Percentiles rank a stretch among this genome's conserved stretches.
These are phyloP conservation scores for Bugulina stolonifera DNA, from an alignment of 2,888 invertebrate genomes.

Conservation along the genomic window DNA sequence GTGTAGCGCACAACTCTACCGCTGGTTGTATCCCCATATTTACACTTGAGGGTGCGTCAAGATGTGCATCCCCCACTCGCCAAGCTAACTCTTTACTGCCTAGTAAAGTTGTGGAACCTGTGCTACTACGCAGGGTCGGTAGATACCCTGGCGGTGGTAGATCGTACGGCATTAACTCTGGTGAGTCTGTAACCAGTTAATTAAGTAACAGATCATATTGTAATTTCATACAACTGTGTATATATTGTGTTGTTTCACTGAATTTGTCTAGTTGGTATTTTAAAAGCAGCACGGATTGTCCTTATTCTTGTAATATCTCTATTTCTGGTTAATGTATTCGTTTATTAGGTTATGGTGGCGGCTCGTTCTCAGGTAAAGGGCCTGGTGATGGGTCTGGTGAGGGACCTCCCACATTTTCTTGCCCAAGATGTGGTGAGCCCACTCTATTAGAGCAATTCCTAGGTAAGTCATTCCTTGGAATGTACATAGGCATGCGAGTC, in stretches of 20 bases:
- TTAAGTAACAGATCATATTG: too few relatives aligned
- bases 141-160: slow-evolving; percentile 1
- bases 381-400: background rate
- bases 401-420: background rate
- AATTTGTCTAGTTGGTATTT: too few relatives aligned
- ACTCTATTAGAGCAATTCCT: background rate
- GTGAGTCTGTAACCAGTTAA: too few relatives aligned
- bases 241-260: too few relatives aligned
- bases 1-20: background rate
- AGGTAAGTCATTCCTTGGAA: background rate
- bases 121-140: background rate
- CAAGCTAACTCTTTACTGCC: background rate
- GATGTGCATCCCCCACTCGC: background rate
- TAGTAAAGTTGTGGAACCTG: background rate
- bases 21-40: background rate
- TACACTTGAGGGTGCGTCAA: background rate
- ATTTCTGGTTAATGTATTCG: too few relatives aligned
- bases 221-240: too few relatives aligned
- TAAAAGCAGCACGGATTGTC: too few relatives aligned
- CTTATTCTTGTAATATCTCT: too few relatives aligned
- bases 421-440: slow-evolving; percentile 9
- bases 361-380: background rate
- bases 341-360: background rate
- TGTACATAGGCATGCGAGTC: too few relatives aligned
- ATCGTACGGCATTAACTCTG: background rate